Conservation (phyloP, 2,113 vertebrate species). For the Ceyx cyanopectus region DNA sequence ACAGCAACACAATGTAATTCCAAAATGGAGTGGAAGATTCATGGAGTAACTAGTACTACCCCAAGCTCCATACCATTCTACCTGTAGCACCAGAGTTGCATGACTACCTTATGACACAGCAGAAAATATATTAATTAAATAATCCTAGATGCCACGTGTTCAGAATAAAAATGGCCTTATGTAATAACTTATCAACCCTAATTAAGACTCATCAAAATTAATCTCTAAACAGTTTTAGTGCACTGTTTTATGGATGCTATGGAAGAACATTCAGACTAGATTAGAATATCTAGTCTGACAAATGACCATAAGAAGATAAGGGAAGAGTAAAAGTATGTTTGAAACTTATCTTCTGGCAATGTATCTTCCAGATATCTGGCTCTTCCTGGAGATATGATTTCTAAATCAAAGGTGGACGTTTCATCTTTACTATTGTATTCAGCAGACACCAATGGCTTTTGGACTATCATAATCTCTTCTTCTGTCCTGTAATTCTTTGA, state of each 20-base stretch:
- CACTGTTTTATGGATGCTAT: background rate
- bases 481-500: background rate
- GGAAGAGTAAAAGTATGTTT: background rate
- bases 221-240: background rate
- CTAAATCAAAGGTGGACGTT: background rate
- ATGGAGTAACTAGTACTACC: background rate
- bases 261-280: background rate
- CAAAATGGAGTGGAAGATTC: conserved; percentile 2
- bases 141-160: background rate
- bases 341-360: background rate
- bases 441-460: background rate
- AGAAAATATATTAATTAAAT: background rate
- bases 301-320: background rate
- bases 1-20: background rate
- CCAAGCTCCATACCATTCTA: background rate
- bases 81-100: background rate
- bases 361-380: background rate
- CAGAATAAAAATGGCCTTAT: background rate
- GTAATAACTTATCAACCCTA: background rate
- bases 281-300: background rate
- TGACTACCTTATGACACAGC: background rate
- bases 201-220: background rate
- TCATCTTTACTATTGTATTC: background rate
- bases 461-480: background rate
- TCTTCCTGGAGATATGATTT: background rate